Evolutionary conservation across 1,140 invertebrate species (phyloP).

Genomic region (Hermetia illucens): DNA sequence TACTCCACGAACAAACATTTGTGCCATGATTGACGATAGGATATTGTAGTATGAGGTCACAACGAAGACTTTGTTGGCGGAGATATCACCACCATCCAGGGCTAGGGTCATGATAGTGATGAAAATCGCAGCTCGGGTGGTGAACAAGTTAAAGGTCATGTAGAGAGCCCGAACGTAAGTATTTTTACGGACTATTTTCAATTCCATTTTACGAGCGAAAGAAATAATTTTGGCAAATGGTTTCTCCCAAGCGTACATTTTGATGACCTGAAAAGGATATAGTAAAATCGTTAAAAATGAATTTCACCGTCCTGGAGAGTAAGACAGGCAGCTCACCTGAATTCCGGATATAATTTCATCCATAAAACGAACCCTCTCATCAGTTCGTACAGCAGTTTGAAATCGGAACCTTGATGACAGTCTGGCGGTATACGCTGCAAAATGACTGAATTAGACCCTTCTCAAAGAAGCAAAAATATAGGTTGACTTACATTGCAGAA

Average conservation of each 20-base stretch:
- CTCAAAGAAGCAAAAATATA: slow-evolving; percentile 12
- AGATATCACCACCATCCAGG: slow-evolving; percentile 31
- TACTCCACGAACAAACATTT: slow-evolving; percentile 56
- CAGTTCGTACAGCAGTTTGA: slow-evolving; percentile 51
- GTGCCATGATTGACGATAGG: slow-evolving; percentile 45
- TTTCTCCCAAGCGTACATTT: slow-evolving; percentile 69
- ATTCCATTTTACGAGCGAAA: slow-evolving; percentile 41
- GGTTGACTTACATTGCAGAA: slow-evolving; percentile 38
- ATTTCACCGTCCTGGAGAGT: neutral
- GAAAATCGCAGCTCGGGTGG: slow-evolving; percentile 49
- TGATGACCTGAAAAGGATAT: slow-evolving; percentile 61
- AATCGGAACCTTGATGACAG: slow-evolving; percentile 45
- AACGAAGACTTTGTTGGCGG: slow-evolving; percentile 48
- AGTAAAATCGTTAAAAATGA: slow-evolving; percentile 40
- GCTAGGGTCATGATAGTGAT: slow-evolving; percentile 43
- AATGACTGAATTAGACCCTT: neutral
- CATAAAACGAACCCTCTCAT: slow-evolving; percentile 62
- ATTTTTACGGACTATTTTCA: slow-evolving; percentile 43
- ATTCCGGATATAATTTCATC: slow-evolving; percentile 59
- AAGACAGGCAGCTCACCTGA: slow-evolving; percentile 26
- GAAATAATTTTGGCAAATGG: slow-evolving; percentile 48
- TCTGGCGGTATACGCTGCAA: slow-evolving; percentile 49
- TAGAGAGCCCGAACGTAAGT: slow-evolving; percentile 56
- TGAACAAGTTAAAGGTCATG: slow-evolving; percentile 56
- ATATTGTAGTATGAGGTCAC: slow-evolving; percentile 47